Percentiles rank a stretch among this genome's conserved stretches.
These are phyloP conservation scores for Drosophila multiciliata DNA, from an alignment of 2,888 invertebrate genomes.

Conservation along the genomic window DNA sequence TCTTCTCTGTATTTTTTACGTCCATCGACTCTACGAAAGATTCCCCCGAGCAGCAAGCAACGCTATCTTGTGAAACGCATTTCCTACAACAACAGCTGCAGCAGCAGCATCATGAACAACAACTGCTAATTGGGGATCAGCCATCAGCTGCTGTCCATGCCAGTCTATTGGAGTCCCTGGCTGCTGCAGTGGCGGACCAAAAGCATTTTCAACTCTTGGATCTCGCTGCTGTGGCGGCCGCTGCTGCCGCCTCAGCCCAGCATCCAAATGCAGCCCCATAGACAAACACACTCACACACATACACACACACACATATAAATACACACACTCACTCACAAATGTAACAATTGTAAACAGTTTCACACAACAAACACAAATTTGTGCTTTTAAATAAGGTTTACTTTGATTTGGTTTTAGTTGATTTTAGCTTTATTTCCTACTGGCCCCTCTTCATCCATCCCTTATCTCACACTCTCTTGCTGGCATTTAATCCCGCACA, in stretches of 20 bases:
- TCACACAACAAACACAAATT: slow-evolving; percentile 7
- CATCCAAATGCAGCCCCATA: slow-evolving; percentile 60
- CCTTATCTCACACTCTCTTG: neutral
- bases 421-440: slow-evolving; percentile 8
- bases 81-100: slow-evolving; percentile 48
- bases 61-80: slow-evolving; percentile 60
- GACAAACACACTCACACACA: slow-evolving; percentile 6
- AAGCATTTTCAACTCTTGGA: slow-evolving; percentile 80
- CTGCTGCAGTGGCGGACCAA: slow-evolving; percentile 79
- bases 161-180: slow-evolving; percentile 72
- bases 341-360: slow-evolving; percentile 41
- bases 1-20: slow-evolving; percentile 53
- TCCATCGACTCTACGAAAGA: slow-evolving; percentile 63
- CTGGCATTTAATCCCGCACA: slow-evolving; percentile 22
- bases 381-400: slow-evolving; percentile 13
- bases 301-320: neutral
- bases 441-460: neutral
- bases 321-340: slow-evolving; percentile 9
- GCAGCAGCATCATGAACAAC: slow-evolving; percentile 55
- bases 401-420: slow-evolving; percentile 23
- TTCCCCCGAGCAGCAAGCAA: slow-evolving; percentile 60
- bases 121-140: slow-evolving; percentile 52
- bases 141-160: slow-evolving; percentile 70
- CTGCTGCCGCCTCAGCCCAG: slow-evolving; percentile 65
- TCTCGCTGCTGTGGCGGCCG: slow-evolving; percentile 69